phyloP scores from a whole-genome alignment of 2,888 invertebrate species.

The Girardia tigrina region DNA sequence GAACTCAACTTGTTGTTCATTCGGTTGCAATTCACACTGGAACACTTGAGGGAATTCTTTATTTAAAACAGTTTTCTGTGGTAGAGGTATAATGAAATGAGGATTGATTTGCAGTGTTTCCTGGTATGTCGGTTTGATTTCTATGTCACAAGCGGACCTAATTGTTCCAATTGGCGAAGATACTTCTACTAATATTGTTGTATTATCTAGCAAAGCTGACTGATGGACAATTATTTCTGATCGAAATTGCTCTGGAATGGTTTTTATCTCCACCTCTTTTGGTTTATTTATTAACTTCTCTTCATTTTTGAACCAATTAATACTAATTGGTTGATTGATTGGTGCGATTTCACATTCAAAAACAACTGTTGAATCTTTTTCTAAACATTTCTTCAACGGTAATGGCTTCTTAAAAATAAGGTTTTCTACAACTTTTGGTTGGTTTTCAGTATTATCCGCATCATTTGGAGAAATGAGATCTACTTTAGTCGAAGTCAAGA shows the following conservation, averaged over 20 bases:
- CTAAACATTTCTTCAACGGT: constrained; percentile 1
- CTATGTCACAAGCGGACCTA: not conserved
- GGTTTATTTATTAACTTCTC: constrained; percentile 38
- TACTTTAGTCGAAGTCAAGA: constrained; percentile 9
- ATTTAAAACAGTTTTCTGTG: constrained; percentile 2
- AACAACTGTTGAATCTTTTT: constrained; percentile 32
- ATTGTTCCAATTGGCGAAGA: constrained; percentile 6
- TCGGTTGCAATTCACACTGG: constrained; percentile 25
- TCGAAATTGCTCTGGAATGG: constrained; percentile 57
- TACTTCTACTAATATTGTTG: constrained; percentile 29
- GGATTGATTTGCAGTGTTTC: constrained; percentile 7
- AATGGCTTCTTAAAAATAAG: constrained; percentile 15
- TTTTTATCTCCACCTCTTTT: constrained; percentile 50
- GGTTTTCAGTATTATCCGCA: not conserved
- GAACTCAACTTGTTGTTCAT: constrained; percentile 41
- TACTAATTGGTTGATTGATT: constrained; percentile 29
- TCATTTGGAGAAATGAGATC: not conserved
- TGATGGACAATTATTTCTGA: constrained; percentile 34
- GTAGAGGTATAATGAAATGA: not conserved
- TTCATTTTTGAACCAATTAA: constrained; percentile 51
- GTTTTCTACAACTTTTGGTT: not conserved
- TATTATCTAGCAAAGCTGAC: constrained; percentile 11
- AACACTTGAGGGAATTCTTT: not conserved
- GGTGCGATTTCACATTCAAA: constrained; percentile 36
- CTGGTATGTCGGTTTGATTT: constrained; percentile 21